Percentiles rank a stretch among this genome's conserved stretches.
Conservation (phyloP, 2,797 vertebrate genomes). For the Eupleurogrammus muticus region DNA sequence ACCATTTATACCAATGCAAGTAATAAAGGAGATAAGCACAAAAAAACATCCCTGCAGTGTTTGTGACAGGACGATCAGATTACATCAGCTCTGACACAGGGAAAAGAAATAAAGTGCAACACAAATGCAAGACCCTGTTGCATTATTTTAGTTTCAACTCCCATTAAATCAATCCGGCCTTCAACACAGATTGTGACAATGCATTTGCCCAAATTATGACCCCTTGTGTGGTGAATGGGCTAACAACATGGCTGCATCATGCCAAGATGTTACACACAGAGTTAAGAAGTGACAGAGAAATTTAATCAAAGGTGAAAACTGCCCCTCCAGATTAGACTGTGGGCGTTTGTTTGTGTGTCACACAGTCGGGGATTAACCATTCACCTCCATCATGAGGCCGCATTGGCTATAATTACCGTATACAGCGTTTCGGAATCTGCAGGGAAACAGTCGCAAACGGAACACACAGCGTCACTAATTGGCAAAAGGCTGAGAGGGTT, state of each 20-base stretch:
- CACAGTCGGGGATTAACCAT: slow-evolving; percentile 56
- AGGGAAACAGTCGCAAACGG: slow-evolving; percentile 39
- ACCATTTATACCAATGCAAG: slow-evolving; percentile 66
- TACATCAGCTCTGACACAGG: slow-evolving; percentile 44
- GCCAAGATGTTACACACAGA: background rate
- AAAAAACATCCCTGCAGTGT: slow-evolving; percentile 44
- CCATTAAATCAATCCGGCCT: slow-evolving; percentile 4
- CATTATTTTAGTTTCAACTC: slow-evolving; percentile 15
- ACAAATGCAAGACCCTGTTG: slow-evolving; percentile 13
- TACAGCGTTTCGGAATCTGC: slow-evolving; percentile 44
- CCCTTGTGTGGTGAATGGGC: background rate
- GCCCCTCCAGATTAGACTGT: slow-evolving; percentile 38
- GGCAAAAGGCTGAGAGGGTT: slow-evolving; percentile 52
- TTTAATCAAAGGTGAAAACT: slow-evolving; percentile 27
- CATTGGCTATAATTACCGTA: slow-evolving; percentile 53
- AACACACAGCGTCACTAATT: slow-evolving; percentile 61
- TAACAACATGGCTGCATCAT: background rate
- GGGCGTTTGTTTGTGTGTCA: slow-evolving; percentile 43
- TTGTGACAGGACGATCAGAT: slow-evolving; percentile 57
- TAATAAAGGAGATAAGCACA: slow-evolving; percentile 44
- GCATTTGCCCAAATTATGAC: background rate
- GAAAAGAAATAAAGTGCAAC: slow-evolving; percentile 30
- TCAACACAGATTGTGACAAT: background rate
- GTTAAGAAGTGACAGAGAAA: background rate
- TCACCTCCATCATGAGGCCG: slow-evolving; percentile 49